Evolutionary conservation across 1,140 invertebrate genomes (phyloP).

Genomic region (Lordiphosa mommai): DNA sequence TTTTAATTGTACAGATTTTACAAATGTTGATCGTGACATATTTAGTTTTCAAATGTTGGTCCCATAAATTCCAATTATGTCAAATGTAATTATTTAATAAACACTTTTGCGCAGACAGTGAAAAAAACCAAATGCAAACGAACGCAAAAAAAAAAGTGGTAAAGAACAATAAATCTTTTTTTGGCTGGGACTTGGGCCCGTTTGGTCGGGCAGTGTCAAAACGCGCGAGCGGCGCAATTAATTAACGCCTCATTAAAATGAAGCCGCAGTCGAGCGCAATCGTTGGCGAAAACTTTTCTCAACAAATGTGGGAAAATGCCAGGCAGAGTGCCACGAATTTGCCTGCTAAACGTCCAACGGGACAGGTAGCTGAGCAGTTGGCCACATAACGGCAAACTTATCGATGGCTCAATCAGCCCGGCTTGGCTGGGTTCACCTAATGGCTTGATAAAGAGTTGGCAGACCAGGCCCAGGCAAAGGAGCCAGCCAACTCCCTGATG

Average conservation of each 20-base stretch:
- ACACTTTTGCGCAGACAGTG: constrained; percentile 65
- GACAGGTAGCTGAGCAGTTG: not conserved
- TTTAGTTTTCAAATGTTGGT: constrained; percentile 17
- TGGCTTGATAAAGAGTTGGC: constrained; percentile 72
- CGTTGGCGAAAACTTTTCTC: constrained; percentile 33
- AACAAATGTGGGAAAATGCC: constrained; percentile 62
- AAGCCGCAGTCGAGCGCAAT: constrained; percentile 45
- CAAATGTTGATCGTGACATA: constrained; percentile 29
- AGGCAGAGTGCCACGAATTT: constrained; percentile 2
- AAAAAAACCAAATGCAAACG: constrained; percentile 14
- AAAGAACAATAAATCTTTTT: constrained; percentile 60
- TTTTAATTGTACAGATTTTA: not conserved
- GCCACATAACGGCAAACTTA: constrained; percentile 41
- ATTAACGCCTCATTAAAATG: constrained; percentile 77
- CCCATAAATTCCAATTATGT: constrained; percentile 79
- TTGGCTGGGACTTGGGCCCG: constrained; percentile 6
- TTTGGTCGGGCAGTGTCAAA: constrained; percentile 47
- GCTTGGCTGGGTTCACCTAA: constrained; percentile 47
- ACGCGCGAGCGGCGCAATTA: constrained; percentile 69
- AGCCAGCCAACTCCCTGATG: constrained; percentile 65
- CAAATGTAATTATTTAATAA: constrained; percentile 80
- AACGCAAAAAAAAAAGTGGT: constrained; percentile 17
- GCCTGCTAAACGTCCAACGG: constrained; percentile 14
- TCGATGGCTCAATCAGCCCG: constrained; percentile 64
- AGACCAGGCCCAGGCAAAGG: not conserved